Percentiles rank a stretch among this genome's conserved stretches.
phyloP scores from a whole-genome alignment of 2,797 vertebrate genomes.

The Taenioides sp. region DNA sequence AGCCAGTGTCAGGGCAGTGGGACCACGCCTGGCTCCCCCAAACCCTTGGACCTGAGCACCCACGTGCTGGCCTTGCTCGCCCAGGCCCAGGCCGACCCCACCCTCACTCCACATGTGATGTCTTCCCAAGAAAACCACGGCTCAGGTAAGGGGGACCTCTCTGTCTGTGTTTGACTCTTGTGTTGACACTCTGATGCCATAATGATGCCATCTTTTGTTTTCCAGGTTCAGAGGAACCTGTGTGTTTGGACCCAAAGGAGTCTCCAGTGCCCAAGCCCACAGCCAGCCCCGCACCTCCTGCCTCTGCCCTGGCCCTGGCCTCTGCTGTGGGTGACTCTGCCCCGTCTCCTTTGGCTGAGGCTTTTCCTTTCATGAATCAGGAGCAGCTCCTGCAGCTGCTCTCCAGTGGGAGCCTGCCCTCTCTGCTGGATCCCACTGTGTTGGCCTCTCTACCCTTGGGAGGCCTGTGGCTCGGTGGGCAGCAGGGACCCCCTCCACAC shows the following conservation, averaged over 20 bases:
- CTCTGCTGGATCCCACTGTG: slow-evolving; percentile 78
- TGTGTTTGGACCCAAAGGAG: slow-evolving; percentile 48
- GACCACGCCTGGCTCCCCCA: slow-evolving; percentile 64
- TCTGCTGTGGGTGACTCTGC: slow-evolving; percentile 57
- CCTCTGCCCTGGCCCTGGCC: slow-evolving; percentile 49
- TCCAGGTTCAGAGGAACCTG: slow-evolving; percentile 53
- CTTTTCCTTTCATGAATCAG: slow-evolving; percentile 88
- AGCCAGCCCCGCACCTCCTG: slow-evolving; percentile 56
- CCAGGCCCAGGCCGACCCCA: slow-evolving; percentile 54
- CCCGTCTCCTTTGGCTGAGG: slow-evolving; percentile 77
- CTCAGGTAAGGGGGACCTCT: slow-evolving; percentile 60
- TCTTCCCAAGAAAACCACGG: slow-evolving; percentile 55
- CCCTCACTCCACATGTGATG: slow-evolving; percentile 38
- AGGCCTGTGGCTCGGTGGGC: slow-evolving; percentile 73
- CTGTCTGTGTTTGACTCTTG: not conserved
- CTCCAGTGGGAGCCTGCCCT: slow-evolving; percentile 77
- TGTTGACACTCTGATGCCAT: not conserved
- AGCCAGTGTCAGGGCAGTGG: slow-evolving; percentile 52
- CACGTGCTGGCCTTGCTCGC: slow-evolving; percentile 76
- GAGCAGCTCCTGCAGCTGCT: slow-evolving; percentile 87
- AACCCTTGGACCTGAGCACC: slow-evolving; percentile 76
- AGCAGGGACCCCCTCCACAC: slow-evolving; percentile 55
- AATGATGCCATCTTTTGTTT: not conserved
- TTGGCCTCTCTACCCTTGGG: slow-evolving; percentile 75
- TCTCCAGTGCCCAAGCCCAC: slow-evolving; percentile 50